A percentile compares a stretch with the other conserved stretches of the same genome.
Conservation (phyloP, 2,113 vertebrate genomes). For the Monarcha castaneiventris region DNA sequence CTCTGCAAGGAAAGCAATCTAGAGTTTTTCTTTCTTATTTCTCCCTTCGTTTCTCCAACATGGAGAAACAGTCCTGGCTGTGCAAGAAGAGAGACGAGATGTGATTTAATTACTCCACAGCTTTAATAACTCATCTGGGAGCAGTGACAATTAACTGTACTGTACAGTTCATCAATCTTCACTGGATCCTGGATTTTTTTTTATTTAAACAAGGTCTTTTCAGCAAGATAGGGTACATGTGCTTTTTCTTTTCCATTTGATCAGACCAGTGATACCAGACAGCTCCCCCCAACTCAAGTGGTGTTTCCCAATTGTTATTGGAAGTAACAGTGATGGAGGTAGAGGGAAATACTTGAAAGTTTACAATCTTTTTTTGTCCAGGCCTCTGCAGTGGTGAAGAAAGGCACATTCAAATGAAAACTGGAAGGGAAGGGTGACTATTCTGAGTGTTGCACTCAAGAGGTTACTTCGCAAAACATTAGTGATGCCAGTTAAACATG, state of each 20-base stretch:
- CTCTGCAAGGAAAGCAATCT: not conserved
- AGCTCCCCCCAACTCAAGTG: not conserved
- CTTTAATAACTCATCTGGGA: constrained; percentile 1
- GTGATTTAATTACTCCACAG: constrained; percentile 34
- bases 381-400: not conserved
- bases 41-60: not conserved
- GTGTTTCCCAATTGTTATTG: not conserved
- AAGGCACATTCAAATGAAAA: not conserved
- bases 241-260: not conserved
- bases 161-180: constrained; percentile 24
- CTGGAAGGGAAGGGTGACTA: not conserved
- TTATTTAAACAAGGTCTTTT: not conserved
- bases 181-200: not conserved
- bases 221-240: not conserved
- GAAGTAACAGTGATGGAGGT: not conserved
- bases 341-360: not conserved
- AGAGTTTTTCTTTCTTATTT: not conserved
- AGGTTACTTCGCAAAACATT: not conserved
- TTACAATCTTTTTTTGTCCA: not conserved
- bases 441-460: not conserved
- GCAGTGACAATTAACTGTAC: constrained; percentile 17
- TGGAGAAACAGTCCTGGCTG: not conserved
- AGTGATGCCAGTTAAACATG: not conserved
- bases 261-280: not conserved
- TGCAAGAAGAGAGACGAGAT: not conserved